Percentiles rank a stretch among this genome's conserved stretches.
Evolutionary conservation across 2,797 vertebrate species (phyloP).

Genomic region (Gastrophryne carolinensis): DNA sequence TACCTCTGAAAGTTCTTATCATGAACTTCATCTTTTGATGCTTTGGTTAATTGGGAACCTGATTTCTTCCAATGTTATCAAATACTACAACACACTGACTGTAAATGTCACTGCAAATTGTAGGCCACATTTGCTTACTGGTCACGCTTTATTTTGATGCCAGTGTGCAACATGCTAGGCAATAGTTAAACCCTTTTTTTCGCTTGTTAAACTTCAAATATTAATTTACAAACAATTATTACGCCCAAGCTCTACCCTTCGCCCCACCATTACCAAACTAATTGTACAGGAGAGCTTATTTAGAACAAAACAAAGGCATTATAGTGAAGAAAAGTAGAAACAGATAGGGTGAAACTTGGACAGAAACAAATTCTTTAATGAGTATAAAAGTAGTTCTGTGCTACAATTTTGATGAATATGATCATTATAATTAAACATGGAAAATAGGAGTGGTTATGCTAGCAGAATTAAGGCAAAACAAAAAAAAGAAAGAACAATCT

Average conservation of each 20-base stretch:
- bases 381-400: neutral
- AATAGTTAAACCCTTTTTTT: slow-evolving; percentile 57
- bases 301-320: slow-evolving; percentile 25
- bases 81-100: slow-evolving; percentile 74
- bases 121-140: slow-evolving; percentile 71
- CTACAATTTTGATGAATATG: neutral
- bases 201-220: slow-evolving; percentile 63
- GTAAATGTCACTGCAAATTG: slow-evolving; percentile 88
- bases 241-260: slow-evolving; percentile 66
- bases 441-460: too few species aligned
- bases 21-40: slow-evolving; percentile 81
- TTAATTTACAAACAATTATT: slow-evolving; percentile 58
- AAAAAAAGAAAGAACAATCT: neutral
- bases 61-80: slow-evolving; percentile 73
- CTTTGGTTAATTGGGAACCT: slow-evolving; percentile 87
- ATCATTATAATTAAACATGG: too few species aligned
- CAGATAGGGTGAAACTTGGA: neutral
- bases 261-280: slow-evolving; percentile 65
- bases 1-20: slow-evolving; percentile 74
- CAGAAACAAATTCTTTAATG: neutral
- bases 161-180: slow-evolving; percentile 61
- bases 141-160: slow-evolving; percentile 68
- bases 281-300: slow-evolving; percentile 58
- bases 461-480: neutral
- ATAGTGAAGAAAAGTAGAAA: slow-evolving; percentile 3